These are phyloP conservation scores for Eleginops maclovinus DNA, from an alignment of 2,113 vertebrate genomes.

Conservation along the genomic window DNA sequence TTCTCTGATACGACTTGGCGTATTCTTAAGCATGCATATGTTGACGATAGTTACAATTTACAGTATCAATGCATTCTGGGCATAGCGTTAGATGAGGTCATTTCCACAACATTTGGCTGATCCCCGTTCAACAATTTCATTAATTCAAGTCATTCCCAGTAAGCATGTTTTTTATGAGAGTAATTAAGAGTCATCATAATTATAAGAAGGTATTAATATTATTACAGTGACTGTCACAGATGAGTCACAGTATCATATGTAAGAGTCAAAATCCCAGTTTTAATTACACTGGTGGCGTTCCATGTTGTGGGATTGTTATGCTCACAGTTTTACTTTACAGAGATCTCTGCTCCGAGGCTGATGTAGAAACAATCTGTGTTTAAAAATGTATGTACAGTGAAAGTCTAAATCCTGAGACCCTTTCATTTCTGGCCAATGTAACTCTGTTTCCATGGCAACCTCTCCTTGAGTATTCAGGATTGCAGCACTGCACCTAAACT, in stretches of 20 bases:
- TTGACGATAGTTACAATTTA: neutral
- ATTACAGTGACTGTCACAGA: conserved; percentile 7
- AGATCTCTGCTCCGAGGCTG: conserved; percentile 35
- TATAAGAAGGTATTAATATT: conserved; percentile 26
- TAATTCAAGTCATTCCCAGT: neutral
- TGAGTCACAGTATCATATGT: conserved; percentile 9
- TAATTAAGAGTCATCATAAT: neutral
- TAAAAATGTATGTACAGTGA: conserved; percentile 84
- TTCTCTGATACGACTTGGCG: conserved; percentile 16
- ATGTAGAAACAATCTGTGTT: conserved; percentile 79
- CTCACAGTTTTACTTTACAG: neutral
- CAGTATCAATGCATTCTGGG: neutral
- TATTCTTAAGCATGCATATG: neutral
- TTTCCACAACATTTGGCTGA: neutral
- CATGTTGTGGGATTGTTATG: neutral
- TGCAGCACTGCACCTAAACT: conserved; percentile 84
- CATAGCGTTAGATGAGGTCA: neutral
- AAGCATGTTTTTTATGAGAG: conserved; percentile 1
- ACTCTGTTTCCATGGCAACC: conserved; percentile 88
- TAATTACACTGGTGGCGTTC: neutral
- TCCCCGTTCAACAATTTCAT: neutral
- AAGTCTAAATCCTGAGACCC: conserved; percentile 82
- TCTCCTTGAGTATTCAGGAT: conserved; percentile 81
- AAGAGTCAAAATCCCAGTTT: neutral
- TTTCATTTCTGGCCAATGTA: conserved; percentile 85